Conservation (phyloP, 2,797 vertebrate genomes). For the Tinamus major region DNA sequence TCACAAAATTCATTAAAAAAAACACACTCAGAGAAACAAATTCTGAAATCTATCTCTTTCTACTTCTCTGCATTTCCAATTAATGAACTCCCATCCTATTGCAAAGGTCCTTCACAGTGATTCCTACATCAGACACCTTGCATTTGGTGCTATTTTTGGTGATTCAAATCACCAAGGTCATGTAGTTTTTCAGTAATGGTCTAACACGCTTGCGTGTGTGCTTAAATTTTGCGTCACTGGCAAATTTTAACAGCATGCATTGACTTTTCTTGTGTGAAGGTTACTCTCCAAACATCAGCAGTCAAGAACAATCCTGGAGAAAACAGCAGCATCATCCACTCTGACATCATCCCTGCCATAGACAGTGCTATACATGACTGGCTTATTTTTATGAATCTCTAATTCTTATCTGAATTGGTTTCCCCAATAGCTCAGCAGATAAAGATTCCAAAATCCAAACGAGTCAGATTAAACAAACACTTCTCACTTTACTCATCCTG, state of each 20-base stretch:
- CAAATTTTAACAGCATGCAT: not conserved
- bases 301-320: not conserved
- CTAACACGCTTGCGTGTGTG: not conserved
- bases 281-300: not conserved
- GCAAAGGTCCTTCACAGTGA: constrained; percentile 1
- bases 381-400: not conserved
- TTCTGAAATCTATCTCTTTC: not conserved
- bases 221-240: not conserved
- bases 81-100: not conserved
- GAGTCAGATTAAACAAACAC: not conserved
- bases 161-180: not conserved
- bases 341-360: not conserved
- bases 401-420: not conserved
- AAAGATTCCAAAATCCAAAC: not conserved
- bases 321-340: not conserved
- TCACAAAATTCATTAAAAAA: not conserved
- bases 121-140: not conserved
- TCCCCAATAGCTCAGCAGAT: not conserved
- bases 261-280: not conserved
- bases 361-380: not conserved
- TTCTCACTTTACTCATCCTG: not conserved
- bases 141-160: not conserved
- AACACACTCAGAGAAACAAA: not conserved
- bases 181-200: not conserved
- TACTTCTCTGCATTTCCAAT: not conserved